Evolutionary conservation across 2,797 vertebrate species (phyloP), one percentile per base, ranked within the genome.

Genomic region (Ctenochaetus hawaiiensis): DNA sequence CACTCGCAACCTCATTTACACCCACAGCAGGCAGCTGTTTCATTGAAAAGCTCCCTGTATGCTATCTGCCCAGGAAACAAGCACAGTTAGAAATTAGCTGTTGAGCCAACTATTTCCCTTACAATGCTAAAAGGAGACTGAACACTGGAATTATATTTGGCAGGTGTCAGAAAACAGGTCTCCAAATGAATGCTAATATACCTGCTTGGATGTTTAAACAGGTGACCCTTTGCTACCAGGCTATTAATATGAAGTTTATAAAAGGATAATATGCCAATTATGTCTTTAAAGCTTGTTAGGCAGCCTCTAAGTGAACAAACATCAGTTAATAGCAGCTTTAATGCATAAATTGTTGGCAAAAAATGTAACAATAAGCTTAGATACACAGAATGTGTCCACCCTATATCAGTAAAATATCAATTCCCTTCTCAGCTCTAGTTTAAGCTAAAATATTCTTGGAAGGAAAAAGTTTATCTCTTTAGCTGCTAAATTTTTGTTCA

Each of bases 1-100:
- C 18, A 37, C 43, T 67, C 47, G 34, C 47, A 39, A 34, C 45
- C 44, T 67, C 20, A 59, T 72, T 77, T 82, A 60, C 26, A 49
- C 14, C 44, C 10, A 0, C 72, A 67, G 49, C 74, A 56, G 44
- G 62, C 49, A 68, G 58, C 59, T 39, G 30, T 66, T 56, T 39
- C 12, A 30, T 26, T 3, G 6, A 60, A 47, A 65, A 34, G 10
- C n/a, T 65, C 57, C 51, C 43, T 44, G 26, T 39, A 43, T 47
- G n/a, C 3, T 66, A 45, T 45, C 39, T 53, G 49, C 59, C 11
- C 10, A 17, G 11, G 43, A 56, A 74, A n/a, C 37, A 13, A 6
- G 41, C 16, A 11, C 37, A 70, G 18, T 20, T 56, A 53, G 49
- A 12, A 0, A 52, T 26, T 64, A 57, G 13, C 72, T 57, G 26